Percentiles rank a stretch among this genome's conserved stretches.
These are phyloP conservation scores for Leptothorax acervorum DNA, from an alignment of 2,888 invertebrate genomes.

Conservation along the genomic window DNA sequence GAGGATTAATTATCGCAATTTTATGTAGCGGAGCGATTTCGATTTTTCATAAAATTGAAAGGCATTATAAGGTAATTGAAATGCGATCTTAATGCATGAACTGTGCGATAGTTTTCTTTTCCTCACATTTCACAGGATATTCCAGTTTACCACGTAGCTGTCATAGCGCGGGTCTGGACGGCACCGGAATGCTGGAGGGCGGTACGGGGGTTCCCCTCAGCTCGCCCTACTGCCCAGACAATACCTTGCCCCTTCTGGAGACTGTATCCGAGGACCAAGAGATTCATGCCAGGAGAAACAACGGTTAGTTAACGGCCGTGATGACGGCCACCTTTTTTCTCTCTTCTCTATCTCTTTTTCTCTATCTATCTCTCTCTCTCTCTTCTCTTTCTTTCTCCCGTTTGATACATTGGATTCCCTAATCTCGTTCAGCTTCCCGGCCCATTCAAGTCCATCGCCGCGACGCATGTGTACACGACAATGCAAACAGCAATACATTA, in stretches of 20 bases:
- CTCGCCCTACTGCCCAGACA: conserved; percentile 87
- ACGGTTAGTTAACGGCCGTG: conserved; percentile 79
- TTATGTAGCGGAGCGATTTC: neutral
- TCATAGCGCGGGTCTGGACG: conserved; percentile 87
- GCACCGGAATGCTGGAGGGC: conserved; percentile 87
- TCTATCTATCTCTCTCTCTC: neutral
- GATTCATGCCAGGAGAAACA: conserved; percentile 84
- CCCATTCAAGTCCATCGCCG: conserved; percentile 10
- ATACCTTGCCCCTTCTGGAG: conserved; percentile 88
- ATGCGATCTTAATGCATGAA: neutral
- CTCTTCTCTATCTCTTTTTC: neutral
- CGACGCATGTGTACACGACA: conserved; percentile 34
- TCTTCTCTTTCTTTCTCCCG: conserved; percentile 18
- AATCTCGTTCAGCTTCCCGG: conserved; percentile 34
- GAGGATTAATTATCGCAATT: neutral
- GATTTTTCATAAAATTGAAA: neutral
- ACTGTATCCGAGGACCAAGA: conserved; percentile 91
- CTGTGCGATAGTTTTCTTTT: neutral
- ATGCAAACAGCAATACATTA: conserved; percentile 9
- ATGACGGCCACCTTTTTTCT: neutral
- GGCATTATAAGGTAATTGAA: neutral
- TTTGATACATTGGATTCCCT: conserved; percentile 28
- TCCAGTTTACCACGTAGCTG: conserved; percentile 94
- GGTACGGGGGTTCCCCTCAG: conserved; percentile 87
- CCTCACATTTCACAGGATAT: conserved; percentile 88